These are phyloP conservation scores for Chionoecetes opilio DNA, from an alignment of 1,140 invertebrate species.

Conservation along the genomic window DNA sequence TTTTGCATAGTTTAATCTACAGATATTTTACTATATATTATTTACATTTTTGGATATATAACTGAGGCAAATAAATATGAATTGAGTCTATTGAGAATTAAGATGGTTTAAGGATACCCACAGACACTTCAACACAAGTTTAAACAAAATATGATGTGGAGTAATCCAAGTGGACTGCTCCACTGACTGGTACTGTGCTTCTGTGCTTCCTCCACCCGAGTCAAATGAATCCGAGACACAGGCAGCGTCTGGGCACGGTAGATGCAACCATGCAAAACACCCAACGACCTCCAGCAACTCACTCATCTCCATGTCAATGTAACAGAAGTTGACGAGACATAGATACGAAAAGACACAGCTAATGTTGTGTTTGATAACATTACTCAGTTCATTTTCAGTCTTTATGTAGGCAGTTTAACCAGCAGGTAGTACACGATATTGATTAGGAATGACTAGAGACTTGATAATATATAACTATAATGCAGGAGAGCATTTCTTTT, in stretches of 20 bases:
- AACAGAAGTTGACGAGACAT: slow-evolving; percentile 61
- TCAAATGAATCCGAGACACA: slow-evolving; percentile 32
- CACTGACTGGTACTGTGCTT: slow-evolving; percentile 55
- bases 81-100: slow-evolving; percentile 4
- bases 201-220: slow-evolving; percentile 33
- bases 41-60: slow-evolving; percentile 35
- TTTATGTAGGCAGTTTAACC: slow-evolving; percentile 74
- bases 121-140: slow-evolving; percentile 6
- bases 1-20: slow-evolving; percentile 68
- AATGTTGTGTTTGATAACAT: slow-evolving; percentile 73
- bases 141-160: neutral
- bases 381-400: slow-evolving; percentile 70
- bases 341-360: slow-evolving; percentile 65
- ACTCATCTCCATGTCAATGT: slow-evolving; percentile 59
- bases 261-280: slow-evolving; percentile 62
- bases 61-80: slow-evolving; percentile 62
- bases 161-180: neutral
- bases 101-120: neutral
- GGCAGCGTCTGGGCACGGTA: slow-evolving; percentile 43
- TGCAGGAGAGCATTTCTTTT: slow-evolving; percentile 74
- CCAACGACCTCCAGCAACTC: slow-evolving; percentile 52
- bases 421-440: slow-evolving; percentile 77
- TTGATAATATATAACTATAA: slow-evolving; percentile 76
- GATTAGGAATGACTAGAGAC: slow-evolving; percentile 79
- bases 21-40: slow-evolving; percentile 59